phyloP scores from a whole-genome alignment of 2,888 invertebrate genomes.

The Scaptomyza polygonia region DNA sequence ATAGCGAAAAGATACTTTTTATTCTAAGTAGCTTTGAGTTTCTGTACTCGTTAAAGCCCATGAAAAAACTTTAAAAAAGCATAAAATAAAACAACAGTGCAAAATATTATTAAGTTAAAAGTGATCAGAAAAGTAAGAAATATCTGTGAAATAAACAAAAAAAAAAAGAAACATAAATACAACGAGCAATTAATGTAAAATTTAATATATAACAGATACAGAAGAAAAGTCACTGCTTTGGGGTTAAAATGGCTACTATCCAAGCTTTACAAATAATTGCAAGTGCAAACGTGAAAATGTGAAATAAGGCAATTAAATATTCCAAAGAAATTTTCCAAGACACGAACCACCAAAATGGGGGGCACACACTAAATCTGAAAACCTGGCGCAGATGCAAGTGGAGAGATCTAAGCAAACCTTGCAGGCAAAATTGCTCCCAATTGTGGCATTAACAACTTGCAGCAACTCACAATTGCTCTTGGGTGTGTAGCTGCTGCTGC shows the following conservation, averaged over 20 bases:
- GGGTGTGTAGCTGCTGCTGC: slow-evolving; percentile 17
- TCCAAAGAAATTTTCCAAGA: slow-evolving; percentile 43
- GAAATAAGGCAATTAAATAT: slow-evolving; percentile 26
- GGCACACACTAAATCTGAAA: slow-evolving; percentile 47
- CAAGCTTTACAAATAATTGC: slow-evolving; percentile 26
- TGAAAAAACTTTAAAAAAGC: not conserved
- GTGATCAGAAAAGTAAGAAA: no score
- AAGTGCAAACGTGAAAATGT: slow-evolving; percentile 26
- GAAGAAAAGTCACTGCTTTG: not conserved
- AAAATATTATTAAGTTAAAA: no score
- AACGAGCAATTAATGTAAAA: not conserved
- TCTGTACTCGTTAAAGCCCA: not conserved
- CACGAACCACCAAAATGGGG: slow-evolving; percentile 33
- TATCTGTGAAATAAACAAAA: not conserved
- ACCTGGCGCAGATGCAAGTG: slow-evolving; percentile 21
- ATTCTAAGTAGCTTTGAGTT: not conserved
- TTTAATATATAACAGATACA: not conserved
- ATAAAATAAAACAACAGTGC: no score
- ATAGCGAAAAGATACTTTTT: not conserved
- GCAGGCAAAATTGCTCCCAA: slow-evolving; percentile 50
- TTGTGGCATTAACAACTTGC: slow-evolving; percentile 49
- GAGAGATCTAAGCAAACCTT: slow-evolving; percentile 24
- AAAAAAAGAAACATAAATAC: not conserved
- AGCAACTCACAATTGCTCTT: slow-evolving; percentile 18
- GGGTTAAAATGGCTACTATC: slow-evolving; percentile 1